Conservation (phyloP, 2,113 vertebrate species). For the Pygoscelis adeliae region DNA sequence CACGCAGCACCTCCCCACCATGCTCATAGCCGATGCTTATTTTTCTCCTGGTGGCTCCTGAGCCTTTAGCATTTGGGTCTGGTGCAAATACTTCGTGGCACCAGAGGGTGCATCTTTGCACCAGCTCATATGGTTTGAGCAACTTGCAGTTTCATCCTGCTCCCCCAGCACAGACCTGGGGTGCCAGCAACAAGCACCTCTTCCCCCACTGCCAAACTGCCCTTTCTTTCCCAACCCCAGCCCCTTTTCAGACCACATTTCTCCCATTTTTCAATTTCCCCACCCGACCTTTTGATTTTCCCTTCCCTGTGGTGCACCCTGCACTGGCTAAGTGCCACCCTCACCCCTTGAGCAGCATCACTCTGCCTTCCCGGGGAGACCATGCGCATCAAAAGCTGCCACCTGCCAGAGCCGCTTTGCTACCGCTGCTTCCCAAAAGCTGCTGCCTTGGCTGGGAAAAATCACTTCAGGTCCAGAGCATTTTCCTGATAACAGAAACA, state of each 20-base stretch:
- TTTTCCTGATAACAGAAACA: background rate
- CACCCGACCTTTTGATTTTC: background rate
- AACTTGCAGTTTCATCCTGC: background rate
- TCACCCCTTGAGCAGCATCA: background rate
- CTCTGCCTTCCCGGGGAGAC: background rate
- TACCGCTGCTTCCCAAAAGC: background rate
- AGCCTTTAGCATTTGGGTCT: background rate
- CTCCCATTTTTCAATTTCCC: background rate
- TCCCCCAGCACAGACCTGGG: background rate
- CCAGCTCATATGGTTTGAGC: background rate
- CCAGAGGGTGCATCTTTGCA: background rate
- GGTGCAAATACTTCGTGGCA: background rate
- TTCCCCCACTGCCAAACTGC: background rate
- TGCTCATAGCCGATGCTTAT: background rate
- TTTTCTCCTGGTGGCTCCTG: background rate
- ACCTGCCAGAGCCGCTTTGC: fast-evolving
- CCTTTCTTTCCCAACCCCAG: background rate
- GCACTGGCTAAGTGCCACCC: background rate
- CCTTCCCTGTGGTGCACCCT: background rate
- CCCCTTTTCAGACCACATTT: background rate
- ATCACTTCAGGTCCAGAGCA: background rate
- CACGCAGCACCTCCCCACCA: background rate
- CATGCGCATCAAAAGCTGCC: fast-evolving
- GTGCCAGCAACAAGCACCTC: fast-evolving
- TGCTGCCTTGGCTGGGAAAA: background rate